A percentile compares a stretch with the other conserved stretches of the same genome.
Evolutionary conservation across 2,888 invertebrate genomes (phyloP).

Genomic region (Hemaris fuciformis): DNA sequence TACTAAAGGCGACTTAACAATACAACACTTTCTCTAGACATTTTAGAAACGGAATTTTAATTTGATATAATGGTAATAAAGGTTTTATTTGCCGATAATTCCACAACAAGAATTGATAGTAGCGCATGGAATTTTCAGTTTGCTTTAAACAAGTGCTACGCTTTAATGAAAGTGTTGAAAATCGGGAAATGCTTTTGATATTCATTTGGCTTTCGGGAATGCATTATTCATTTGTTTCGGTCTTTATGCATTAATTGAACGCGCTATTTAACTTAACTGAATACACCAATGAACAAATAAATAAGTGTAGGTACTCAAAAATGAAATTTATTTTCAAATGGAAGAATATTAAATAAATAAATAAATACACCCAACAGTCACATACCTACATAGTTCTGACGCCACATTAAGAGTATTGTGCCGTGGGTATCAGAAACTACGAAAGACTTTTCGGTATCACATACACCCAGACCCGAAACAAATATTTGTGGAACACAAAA

Average conservation of each 20-base stretch:
- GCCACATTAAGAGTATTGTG: too few species aligned
- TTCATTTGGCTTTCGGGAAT: background rate
- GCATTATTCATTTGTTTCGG: background rate
- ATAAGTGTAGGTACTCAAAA: background rate
- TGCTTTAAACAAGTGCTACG: background rate
- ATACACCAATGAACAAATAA: background rate
- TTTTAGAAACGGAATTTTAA: background rate
- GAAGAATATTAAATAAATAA: too few species aligned
- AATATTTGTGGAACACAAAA: too few species aligned
- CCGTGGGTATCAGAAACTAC: too few species aligned
- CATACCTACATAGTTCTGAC: too few species aligned
- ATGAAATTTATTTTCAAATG: background rate
- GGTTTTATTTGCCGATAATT: background rate
- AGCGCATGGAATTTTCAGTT: background rate
- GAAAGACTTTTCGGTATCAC: too few species aligned
- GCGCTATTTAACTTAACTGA: background rate
- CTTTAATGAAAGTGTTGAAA: background rate
- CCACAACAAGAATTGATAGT: background rate
- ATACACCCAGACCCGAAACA: too few species aligned
- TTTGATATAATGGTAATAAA: background rate
- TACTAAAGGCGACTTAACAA: background rate
- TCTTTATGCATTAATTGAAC: background rate
- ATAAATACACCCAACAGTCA: too few species aligned
- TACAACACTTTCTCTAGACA: background rate
- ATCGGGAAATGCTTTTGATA: background rate